phyloP scores from a whole-genome alignment of 1,140 invertebrate genomes.

The Drosophila sp. region DNA sequence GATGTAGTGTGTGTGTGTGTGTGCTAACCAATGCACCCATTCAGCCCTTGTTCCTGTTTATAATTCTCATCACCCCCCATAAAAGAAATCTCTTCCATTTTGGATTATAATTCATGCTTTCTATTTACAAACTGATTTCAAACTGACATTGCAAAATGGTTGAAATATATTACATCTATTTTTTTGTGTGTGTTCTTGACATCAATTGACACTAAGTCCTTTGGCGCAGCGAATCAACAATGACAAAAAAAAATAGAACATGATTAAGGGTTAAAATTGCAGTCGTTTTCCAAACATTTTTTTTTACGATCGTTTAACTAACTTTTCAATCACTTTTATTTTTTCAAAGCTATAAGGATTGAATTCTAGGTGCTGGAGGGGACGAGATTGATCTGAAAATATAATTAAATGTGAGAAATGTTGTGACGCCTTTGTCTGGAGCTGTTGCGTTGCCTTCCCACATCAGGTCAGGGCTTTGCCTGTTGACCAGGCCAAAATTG shows the following conservation, averaged over 20 bases:
- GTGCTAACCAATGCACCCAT: background rate
- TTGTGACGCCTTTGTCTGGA: constrained; percentile 69
- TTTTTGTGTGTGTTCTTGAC: background rate
- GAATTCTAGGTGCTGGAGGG: background rate
- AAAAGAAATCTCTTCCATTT: constrained; percentile 52
- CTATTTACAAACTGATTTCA: background rate
- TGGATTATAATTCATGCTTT: constrained; percentile 28
- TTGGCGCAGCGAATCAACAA: background rate
- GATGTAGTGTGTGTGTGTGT: background rate
- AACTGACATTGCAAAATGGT: background rate
- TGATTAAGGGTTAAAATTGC: background rate
- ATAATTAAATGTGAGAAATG: constrained; percentile 72
- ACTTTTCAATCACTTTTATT: background rate
- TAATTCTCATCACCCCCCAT: background rate
- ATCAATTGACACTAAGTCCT: background rate
- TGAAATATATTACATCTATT: background rate
- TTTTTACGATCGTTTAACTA: background rate
- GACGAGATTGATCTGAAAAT: constrained; percentile 44
- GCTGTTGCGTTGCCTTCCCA: constrained; percentile 44
- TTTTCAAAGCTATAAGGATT: too few relatives aligned
- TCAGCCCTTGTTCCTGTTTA: constrained; percentile 5
- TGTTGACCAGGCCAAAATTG: constrained; percentile 4
- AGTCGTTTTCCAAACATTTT: too few relatives aligned
- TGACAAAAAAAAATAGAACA: background rate
- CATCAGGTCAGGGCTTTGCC: constrained; percentile 33